Base-by-base conservation (phyloP, 1,140 invertebrate species). In the Pollicipes pollicipes region DNA sequence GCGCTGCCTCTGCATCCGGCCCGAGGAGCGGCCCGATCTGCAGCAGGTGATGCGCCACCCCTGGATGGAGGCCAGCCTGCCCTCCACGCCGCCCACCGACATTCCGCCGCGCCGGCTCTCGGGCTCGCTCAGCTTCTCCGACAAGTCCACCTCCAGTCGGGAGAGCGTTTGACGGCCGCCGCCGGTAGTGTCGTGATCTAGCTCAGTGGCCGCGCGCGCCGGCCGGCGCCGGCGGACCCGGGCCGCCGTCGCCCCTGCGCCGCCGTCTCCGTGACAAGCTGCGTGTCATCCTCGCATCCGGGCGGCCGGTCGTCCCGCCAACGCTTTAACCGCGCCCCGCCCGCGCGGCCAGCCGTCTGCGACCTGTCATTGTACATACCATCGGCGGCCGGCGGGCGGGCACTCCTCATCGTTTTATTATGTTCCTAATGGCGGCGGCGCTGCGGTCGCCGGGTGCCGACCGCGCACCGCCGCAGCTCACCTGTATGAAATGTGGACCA, bases 41-140 rank as follows among this genome's bases (percentile, higher is more conserved):
- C 82, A 85, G 70, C 81, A 87, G 45, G 83, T 88, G 73, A 76
- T 86, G 3, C 73, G 77, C 45, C 86, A 88, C 78, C 81, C 83
- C 0, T 88, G 86, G 86, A 72, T 76, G 74, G 75, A 64, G 69
- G 75, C n/a, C 8, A 4, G 28, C 8, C 27, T 66, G 64, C 10
- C 64, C 16, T 16, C n/a, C 64, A 16, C 64, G 45, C 45, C 45
- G 45, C 45, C 45, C 45, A 58, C 45, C 17, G 45, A 6, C 45
- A 58, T 58, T 21, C 45, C 45, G 10, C 2, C 45, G 45, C 45
- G 45, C 45, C 45, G 45, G 13, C 6, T 21, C 45, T 58, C 45
- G 13, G 45, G 45, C 45, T 58, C 45, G 6, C 45, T 58, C 6
- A 58, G 45, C 45, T 58, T 58, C 45, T 58, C 45, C 45, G 45